Conservation (phyloP, 2,888 invertebrate species). For the Rhamnusium bicolor region DNA sequence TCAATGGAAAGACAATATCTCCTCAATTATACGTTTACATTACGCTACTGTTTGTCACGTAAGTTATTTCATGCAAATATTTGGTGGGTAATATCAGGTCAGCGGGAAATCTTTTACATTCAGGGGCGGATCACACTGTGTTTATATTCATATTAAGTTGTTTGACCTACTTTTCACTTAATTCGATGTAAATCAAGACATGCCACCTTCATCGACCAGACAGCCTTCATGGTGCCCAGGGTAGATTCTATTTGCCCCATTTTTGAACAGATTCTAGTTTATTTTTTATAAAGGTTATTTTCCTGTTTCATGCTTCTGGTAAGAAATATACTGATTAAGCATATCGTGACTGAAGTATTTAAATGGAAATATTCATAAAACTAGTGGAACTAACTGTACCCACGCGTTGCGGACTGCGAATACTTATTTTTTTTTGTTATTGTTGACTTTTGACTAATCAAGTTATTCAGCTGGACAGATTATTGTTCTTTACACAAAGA, state of each 20-base stretch:
- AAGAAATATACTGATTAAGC: neutral
- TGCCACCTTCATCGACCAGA: constrained; percentile 48
- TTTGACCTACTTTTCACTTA: constrained; percentile 53
- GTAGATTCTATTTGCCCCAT: neutral
- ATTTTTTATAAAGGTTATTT: neutral
- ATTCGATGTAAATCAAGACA: constrained; percentile 52
- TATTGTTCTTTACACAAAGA: too few species aligned
- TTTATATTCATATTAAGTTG: constrained; percentile 53
- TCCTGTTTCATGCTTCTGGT: neutral
- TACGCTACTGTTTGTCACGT: constrained; percentile 36
- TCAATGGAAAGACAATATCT: neutral
- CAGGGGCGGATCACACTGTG: constrained; percentile 27
- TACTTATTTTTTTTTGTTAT: too few species aligned
- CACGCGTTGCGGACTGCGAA: neutral
- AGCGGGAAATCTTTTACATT: constrained; percentile 29
- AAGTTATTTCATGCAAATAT: constrained; percentile 40
- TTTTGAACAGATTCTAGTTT: neutral
- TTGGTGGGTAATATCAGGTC: constrained; percentile 41
- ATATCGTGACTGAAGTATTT: neutral
- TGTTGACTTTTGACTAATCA: too few species aligned
- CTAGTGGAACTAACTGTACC: neutral
- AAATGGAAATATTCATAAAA: neutral
- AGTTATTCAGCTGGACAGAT: too few species aligned
- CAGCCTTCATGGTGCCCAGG: neutral
- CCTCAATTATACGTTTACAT: neutral